These are phyloP conservation scores for Saxicola maurus DNA, from an alignment of 2,797 vertebrate genomes.

Conservation along the genomic window DNA sequence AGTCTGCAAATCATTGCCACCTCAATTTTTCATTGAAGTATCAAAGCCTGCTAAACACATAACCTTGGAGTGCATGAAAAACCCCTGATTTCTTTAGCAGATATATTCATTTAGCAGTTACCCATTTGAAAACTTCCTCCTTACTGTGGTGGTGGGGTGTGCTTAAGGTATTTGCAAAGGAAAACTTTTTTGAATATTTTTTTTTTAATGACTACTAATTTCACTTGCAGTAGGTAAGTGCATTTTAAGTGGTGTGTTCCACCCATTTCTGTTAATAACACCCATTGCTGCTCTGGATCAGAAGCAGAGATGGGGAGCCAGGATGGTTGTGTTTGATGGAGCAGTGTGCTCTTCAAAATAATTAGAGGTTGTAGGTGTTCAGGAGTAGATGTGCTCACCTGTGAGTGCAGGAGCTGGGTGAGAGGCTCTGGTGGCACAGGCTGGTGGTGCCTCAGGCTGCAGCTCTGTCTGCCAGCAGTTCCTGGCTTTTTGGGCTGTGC, in stretches of 20 bases:
- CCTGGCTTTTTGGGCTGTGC: not conserved
- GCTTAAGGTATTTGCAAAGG: not conserved
- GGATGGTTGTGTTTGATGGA: not conserved
- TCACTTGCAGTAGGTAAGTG: not conserved
- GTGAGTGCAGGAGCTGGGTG: not conserved
- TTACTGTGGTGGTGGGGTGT: not conserved
- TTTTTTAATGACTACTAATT: not conserved
- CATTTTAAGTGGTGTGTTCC: not conserved
- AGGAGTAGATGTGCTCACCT: not conserved
- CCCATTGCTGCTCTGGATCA: accelerated
- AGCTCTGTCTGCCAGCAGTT: accelerated
- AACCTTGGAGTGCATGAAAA: not conserved
- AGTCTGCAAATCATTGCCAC: conserved; percentile 68
- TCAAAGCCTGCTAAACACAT: conserved; percentile 62
- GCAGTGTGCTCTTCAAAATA: not conserved
- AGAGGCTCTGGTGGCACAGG: accelerated
- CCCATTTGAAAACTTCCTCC: not conserved
- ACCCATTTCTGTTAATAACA: not conserved
- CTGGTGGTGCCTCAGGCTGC: not conserved
- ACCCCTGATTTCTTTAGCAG: conserved; percentile 37
- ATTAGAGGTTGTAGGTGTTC: not conserved
- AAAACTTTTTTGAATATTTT: not conserved
- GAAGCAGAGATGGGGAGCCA: not conserved
- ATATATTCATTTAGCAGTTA: conserved; percentile 41
- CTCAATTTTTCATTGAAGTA: conserved; percentile 68